Evolutionary conservation across 2,113 vertebrate species (phyloP), one percentile per base, ranked within the genome.

Genomic region (Philantomba maxwellii): DNA sequence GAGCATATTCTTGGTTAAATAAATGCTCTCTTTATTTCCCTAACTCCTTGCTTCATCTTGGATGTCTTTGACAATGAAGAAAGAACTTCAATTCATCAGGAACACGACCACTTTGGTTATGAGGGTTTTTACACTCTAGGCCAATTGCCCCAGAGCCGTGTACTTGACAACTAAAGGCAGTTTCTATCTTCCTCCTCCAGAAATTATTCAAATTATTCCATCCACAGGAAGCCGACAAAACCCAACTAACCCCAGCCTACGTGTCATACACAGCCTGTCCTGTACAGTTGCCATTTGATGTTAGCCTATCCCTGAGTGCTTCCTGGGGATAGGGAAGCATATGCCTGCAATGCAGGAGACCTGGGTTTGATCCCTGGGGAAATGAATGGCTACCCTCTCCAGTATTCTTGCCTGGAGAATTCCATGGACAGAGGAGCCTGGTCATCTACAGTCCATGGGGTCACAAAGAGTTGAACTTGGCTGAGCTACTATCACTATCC

Each of bases 231-330:
- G 6, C 5, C 19, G 26, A 14, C 16, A 58, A 92, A 93, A 85
- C 15, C 3, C 39, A 16, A 1, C 6, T 51, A 81, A 17, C 21
- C 3, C 33, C 7, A 62, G 10, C 0, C 11, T 2, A 33, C 4
- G 53, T 81, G 36, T 83, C 11, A 47, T 58, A 57, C 0, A 30
- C 39, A 49, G 28, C 3, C 25, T 39, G 23, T 1, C 2, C 14
- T 16, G 10, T 13, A 39, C 3, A 45, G 3, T 16, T 82, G 5
- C 57, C 23, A 51, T 3, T 55, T 84, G 9, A 12, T n/a, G n/a
- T 23, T 36, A 36, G 15, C 49, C 26, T 36, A 4, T 85, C 1
- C 10, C 1, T 2, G 15, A 19, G 7, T 51, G 23, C 6, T 70
- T 70, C 66, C 66, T 1, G 0, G 66, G 66, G n/a, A 70, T 70